Conservation (phyloP, 2,888 invertebrate genomes). For the Epirrhoe tristata region DNA sequence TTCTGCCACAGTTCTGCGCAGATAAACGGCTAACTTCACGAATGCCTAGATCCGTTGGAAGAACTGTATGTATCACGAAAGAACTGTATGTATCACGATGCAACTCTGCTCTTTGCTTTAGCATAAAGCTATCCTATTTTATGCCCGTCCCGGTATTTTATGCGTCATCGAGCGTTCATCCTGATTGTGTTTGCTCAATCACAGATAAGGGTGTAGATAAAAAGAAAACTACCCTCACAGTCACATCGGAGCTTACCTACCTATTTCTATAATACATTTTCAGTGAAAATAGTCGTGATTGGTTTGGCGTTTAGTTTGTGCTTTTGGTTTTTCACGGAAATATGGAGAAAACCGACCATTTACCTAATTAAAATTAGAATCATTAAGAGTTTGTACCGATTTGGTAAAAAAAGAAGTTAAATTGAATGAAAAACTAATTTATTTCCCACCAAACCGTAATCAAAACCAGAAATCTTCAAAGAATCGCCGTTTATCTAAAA, state of each 20-base stretch:
- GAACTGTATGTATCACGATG: too few species aligned
- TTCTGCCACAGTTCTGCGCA: too few species aligned
- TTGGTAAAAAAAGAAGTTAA: slow-evolving; percentile 17
- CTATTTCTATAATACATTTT: too few species aligned
- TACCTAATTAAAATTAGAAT: neutral
- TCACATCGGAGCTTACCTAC: too few species aligned
- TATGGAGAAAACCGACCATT: too few species aligned
- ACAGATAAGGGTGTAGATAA: slow-evolving; percentile 32
- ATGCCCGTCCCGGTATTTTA: slow-evolving; percentile 53
- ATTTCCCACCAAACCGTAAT: slow-evolving; percentile 41
- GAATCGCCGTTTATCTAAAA: slow-evolving; percentile 60
- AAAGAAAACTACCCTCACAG: too few species aligned
- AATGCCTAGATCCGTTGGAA: too few species aligned
- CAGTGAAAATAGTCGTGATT: too few species aligned
- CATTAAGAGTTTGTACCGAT: neutral
- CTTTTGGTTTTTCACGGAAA: too few species aligned
- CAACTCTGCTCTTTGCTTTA: neutral
- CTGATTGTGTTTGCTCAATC: slow-evolving; percentile 71
- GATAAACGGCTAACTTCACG: too few species aligned
- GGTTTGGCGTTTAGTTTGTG: too few species aligned
- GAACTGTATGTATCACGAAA: too few species aligned
- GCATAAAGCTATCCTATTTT: slow-evolving; percentile 25
- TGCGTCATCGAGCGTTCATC: slow-evolving; percentile 70
- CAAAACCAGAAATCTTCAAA: slow-evolving; percentile 46
- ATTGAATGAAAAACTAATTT: slow-evolving; percentile 32